A percentile compares a stretch with the other conserved stretches of the same genome.
phyloP scores from a whole-genome alignment of 2,113 vertebrate genomes.

The Malurus melanocephalus region DNA sequence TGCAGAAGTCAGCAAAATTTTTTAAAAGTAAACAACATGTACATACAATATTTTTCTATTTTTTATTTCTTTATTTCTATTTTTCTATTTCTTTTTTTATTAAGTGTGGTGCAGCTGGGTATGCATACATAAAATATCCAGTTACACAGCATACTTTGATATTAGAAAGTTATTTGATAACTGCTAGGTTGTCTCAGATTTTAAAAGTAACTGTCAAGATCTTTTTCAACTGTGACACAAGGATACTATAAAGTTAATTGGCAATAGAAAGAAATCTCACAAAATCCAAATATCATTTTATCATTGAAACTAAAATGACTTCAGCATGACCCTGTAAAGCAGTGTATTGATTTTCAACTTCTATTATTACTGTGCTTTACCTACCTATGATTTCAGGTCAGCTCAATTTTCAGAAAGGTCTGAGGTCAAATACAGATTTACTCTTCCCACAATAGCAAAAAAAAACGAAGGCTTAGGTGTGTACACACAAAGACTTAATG shows the following conservation, averaged over 20 bases:
- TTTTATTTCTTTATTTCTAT: no score
- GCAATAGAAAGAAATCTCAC: constrained; percentile 39
- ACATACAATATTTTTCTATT: not conserved
- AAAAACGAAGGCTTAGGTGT: constrained; percentile 12
- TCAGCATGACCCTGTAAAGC: constrained; percentile 60
- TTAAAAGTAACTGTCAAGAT: not conserved
- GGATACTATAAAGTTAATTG: constrained; percentile 48
- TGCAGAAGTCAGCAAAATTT: not conserved
- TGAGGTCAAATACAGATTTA: constrained; percentile 69
- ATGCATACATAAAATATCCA: not conserved
- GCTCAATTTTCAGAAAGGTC: constrained; percentile 68
- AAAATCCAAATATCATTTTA: constrained; percentile 67
- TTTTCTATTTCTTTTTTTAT: not conserved
- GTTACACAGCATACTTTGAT: not conserved
- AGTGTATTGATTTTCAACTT: constrained; percentile 70
- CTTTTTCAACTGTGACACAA: constrained; percentile 18
- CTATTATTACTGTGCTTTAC: constrained; percentile 68
- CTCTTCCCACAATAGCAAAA: constrained; percentile 31
- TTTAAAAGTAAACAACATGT: not conserved
- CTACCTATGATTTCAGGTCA: constrained; percentile 67
- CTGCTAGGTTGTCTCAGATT: not conserved
- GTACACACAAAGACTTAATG: not conserved
- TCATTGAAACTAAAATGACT: constrained; percentile 64
- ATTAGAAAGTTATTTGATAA: not conserved
- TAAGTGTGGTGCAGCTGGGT: not conserved